These are phyloP conservation scores for Thymallus thymallus DNA, from an alignment of 2,113 vertebrate species.

Conservation along the genomic window DNA sequence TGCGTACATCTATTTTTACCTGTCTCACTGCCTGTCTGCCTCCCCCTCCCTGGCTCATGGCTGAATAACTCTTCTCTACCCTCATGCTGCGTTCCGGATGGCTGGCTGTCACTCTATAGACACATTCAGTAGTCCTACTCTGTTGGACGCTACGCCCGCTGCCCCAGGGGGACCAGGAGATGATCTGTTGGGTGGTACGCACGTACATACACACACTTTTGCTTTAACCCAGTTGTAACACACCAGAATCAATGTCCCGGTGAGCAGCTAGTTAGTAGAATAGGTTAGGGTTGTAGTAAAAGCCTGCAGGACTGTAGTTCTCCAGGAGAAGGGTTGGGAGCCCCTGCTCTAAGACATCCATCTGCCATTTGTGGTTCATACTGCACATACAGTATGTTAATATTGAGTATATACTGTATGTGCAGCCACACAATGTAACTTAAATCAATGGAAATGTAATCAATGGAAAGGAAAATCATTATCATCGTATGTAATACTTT, in stretches of 20 bases:
- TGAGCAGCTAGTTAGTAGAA: too few relatives aligned
- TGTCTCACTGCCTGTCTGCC: neutral
- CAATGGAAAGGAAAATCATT: neutral
- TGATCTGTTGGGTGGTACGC: slow-evolving; percentile 89
- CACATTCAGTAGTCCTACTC: slow-evolving; percentile 81
- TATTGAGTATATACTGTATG: too few relatives aligned
- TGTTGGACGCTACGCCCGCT: slow-evolving; percentile 78
- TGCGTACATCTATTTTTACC: too few relatives aligned
- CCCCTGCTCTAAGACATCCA: too few relatives aligned
- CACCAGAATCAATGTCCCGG: neutral
- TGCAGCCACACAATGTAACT: neutral
- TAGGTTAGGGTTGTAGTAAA: too few relatives aligned
- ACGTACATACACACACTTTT: neutral
- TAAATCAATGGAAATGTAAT: neutral
- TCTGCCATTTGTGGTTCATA: too few relatives aligned
- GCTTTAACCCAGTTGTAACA: neutral
- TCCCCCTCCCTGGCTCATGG: slow-evolving; percentile 28
- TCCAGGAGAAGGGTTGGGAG: too few relatives aligned
- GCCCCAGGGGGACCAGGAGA: slow-evolving; percentile 81
- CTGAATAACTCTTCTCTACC: slow-evolving; percentile 64
- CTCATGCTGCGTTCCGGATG: too few relatives aligned
- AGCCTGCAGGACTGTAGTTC: too few relatives aligned
- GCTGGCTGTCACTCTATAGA: slow-evolving; percentile 74
- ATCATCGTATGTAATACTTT: neutral
- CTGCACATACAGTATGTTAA: neutral